Conservation (phyloP, 30 jellyfish, hydroid and myxozoan species). For the Haliclystus octoradiatus region DNA sequence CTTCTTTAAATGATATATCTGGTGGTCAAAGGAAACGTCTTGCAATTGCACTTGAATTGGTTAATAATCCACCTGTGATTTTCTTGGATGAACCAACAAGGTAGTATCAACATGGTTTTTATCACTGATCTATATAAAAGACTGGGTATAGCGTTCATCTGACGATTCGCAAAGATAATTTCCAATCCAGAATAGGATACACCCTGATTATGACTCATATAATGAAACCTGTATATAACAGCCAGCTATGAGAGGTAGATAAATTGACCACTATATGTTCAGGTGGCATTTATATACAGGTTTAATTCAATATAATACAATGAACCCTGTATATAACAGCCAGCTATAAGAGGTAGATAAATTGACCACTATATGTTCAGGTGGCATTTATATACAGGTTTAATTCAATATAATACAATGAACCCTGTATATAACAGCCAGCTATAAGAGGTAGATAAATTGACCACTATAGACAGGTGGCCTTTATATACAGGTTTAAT, state of each 20-base stretch:
- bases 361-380: too few species aligned
- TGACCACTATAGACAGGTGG: neutral
- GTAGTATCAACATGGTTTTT: constrained; percentile 9
- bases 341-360: too few species aligned
- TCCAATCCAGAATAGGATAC: too few species aligned
- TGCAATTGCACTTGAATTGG: constrained; percentile 96
- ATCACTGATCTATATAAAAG: too few species aligned
- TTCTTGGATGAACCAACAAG: constrained; percentile 99
- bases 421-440: neutral
- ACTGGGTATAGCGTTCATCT: too few species aligned
- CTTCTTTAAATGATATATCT: constrained; percentile 71
- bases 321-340: too few species aligned
- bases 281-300: too few species aligned
- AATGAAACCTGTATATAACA: neutral
- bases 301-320: too few species aligned
- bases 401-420: too few species aligned
- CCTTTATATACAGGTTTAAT: too few species aligned
- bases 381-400: too few species aligned
- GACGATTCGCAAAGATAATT: neutral
- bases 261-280: neutral
- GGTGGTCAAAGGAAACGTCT: constrained; percentile 98
- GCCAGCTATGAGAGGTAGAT: neutral
- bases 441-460: neutral
- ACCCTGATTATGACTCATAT: too few species aligned
- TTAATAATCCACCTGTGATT: constrained; percentile 96